Conservation (phyloP, 2,113 vertebrate genomes). For the Atrichornis clamosus region DNA sequence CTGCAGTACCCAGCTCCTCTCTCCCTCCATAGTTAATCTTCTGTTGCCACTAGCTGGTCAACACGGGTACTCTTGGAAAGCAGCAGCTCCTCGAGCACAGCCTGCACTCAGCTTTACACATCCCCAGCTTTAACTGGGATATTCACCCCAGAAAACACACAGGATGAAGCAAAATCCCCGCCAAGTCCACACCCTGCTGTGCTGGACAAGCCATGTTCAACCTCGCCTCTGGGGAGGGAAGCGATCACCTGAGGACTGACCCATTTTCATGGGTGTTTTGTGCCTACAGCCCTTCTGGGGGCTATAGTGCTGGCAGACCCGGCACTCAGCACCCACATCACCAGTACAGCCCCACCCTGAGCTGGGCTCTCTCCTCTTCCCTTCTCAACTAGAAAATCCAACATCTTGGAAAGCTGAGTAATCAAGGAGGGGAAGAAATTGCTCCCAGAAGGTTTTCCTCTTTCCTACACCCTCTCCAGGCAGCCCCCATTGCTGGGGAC, state of each 20-base stretch:
- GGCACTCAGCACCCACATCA: not conserved
- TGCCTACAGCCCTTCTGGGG: not conserved
- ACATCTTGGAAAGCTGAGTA: not conserved
- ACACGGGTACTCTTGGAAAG: slow-evolving; percentile 66
- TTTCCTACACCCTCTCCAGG: not conserved
- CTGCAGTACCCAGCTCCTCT: not conserved
- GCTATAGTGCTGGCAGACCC: not conserved
- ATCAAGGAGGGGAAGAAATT: not conserved
- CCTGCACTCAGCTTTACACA: not conserved
- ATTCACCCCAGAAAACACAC: not conserved
- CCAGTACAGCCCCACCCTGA: accelerated
- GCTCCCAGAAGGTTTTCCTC: not conserved
- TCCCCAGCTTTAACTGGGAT: not conserved
- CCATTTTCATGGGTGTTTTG: not conserved
- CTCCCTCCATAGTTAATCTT: slow-evolving; percentile 72
- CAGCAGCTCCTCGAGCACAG: not conserved
- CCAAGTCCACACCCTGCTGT: accelerated
- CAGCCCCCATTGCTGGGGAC: accelerated
- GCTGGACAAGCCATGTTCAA: not conserved
- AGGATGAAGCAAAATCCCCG: not conserved
- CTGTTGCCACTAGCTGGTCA: slow-evolving; percentile 81
- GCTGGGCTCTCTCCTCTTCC: not conserved
- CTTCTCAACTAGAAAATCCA: not conserved
- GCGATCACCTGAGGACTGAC: not conserved
- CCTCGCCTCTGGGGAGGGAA: not conserved